Conservation (phyloP, 2,888 invertebrate species). For the Azorinus chamasolen region DNA sequence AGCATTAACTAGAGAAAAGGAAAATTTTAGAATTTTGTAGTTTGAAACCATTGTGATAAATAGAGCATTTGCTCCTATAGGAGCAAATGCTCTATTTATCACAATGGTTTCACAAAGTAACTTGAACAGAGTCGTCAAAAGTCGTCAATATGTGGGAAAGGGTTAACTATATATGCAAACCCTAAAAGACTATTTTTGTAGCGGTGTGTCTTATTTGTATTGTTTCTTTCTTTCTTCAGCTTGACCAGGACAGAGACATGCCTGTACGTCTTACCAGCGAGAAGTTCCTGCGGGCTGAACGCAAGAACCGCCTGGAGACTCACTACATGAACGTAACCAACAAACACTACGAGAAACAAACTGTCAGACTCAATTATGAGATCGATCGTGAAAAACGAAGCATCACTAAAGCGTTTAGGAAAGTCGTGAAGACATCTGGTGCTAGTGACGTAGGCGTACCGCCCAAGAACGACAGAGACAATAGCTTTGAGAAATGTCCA, state of each 20-base stretch:
- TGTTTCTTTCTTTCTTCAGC: slow-evolving; percentile 27
- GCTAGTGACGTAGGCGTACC: slow-evolving; percentile 68
- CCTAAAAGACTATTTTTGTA: too few relatives aligned
- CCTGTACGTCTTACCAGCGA: slow-evolving; percentile 64
- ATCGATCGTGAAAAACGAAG: slow-evolving; percentile 69
- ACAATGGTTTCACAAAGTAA: too few relatives aligned
- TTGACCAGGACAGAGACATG: slow-evolving; percentile 31
- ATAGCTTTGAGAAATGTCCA: slow-evolving; percentile 64
- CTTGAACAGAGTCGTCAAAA: too few relatives aligned
- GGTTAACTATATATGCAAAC: too few relatives aligned
- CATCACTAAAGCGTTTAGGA: slow-evolving; percentile 63
- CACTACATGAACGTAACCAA: slow-evolving; percentile 61
- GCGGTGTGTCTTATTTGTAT: too few relatives aligned
- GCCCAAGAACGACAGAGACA: slow-evolving; percentile 67
- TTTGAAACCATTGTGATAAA: too few relatives aligned
- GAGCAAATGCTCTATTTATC: too few relatives aligned
- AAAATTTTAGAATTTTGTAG: too few relatives aligned
- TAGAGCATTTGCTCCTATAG: too few relatives aligned
- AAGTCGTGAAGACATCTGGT: slow-evolving; percentile 72
- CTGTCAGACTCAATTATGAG: slow-evolving; percentile 57
- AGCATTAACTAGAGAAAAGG: too few relatives aligned
- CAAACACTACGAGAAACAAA: slow-evolving; percentile 67
- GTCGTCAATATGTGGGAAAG: too few relatives aligned
- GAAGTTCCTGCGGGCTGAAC: slow-evolving; percentile 71
- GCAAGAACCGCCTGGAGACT: slow-evolving; percentile 71